Conservation (phyloP, 2,113 vertebrate genomes). For the Oenanthe melanoleuca region DNA sequence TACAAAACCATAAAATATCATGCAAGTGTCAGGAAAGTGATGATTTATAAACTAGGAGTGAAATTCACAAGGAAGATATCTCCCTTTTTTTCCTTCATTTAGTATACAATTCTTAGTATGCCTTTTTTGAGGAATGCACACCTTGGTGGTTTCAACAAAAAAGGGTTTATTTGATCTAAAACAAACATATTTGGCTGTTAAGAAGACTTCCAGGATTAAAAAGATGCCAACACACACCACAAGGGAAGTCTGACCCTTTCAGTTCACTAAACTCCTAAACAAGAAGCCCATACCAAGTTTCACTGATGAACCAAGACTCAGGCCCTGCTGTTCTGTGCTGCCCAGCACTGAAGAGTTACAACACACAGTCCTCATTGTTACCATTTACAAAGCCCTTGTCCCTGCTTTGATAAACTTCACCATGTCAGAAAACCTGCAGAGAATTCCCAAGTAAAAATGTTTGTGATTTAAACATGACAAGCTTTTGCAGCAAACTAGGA, state of each 20-base stretch:
- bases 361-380: background rate
- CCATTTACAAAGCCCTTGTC: background rate
- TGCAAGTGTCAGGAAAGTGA: background rate
- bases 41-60: background rate
- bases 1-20: background rate
- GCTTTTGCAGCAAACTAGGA: background rate
- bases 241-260: constrained; percentile 21
- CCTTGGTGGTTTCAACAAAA: background rate
- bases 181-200: background rate
- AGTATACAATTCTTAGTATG: background rate
- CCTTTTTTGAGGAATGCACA: background rate
- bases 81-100: background rate
- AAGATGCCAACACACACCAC: background rate
- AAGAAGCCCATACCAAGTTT: background rate
- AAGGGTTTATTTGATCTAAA: background rate
- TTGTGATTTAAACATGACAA: background rate
- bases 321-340: background rate
- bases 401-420: background rate
- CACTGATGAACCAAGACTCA: background rate
- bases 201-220: background rate
- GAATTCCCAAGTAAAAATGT: background rate
- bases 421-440: background rate
- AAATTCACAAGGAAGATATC: background rate
- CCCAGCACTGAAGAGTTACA: background rate
- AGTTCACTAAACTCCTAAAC: background rate